A percentile compares a stretch with the other conserved stretches of the same genome.
Conservation (phyloP, 2,113 vertebrate species). For the Callipepla californica region DNA sequence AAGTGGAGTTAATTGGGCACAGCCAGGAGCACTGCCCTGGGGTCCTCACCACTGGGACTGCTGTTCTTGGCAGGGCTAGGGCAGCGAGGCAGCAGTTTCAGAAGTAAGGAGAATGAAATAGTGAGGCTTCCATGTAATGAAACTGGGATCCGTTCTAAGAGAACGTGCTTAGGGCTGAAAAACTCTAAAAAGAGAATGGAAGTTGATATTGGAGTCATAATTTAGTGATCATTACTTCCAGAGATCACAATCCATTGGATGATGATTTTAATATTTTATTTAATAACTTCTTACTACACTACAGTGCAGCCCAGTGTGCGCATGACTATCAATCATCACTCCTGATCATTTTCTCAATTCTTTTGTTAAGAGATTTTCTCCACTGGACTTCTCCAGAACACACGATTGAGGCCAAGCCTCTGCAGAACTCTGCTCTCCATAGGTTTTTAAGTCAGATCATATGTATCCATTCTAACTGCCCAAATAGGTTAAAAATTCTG, state of each 20-base stretch:
- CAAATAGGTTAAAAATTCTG: not conserved
- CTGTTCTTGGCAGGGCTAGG: not conserved
- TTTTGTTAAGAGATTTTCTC: not conserved
- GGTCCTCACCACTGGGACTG: not conserved
- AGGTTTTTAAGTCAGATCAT: not conserved
- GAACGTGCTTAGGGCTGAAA: not conserved
- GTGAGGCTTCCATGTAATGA: not conserved
- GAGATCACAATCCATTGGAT: not conserved
- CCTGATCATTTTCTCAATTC: not conserved
- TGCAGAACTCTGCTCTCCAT: not conserved
- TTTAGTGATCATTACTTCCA: not conserved
- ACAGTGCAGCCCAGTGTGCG: rapidly evolving
- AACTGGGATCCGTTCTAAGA: not conserved
- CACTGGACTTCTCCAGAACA: not conserved
- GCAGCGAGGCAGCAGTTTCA: not conserved
- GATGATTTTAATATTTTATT: not conserved
- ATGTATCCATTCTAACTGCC: not conserved
- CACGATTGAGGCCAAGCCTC: not conserved
- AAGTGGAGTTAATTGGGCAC: not conserved
- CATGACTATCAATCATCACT: not conserved
- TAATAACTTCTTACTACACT: not conserved
- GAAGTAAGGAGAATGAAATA: not conserved
- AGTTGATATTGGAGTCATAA: not conserved
- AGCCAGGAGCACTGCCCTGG: not conserved
- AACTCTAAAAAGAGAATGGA: not conserved